Conservation (phyloP, 2,888 invertebrate genomes). For the Diaprepes abbreviatus region DNA sequence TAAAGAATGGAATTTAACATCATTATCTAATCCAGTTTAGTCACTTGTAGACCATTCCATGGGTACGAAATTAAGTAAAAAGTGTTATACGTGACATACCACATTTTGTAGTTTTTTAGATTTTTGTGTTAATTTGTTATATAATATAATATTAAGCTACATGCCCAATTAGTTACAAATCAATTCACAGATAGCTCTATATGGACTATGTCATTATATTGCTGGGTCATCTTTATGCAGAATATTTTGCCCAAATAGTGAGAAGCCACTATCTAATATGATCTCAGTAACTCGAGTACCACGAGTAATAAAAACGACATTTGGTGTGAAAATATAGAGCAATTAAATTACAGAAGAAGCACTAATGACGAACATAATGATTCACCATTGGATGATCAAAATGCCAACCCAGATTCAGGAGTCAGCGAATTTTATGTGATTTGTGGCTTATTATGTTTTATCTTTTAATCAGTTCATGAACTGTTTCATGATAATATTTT, state of each 20-base stretch:
- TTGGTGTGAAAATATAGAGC: constrained; percentile 2
- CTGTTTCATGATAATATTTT: neutral
- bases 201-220: neutral
- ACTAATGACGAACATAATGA: neutral
- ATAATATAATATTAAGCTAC: neutral
- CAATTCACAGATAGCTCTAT: no score
- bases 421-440: constrained; percentile 1
- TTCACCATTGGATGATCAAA: constrained; percentile 9
- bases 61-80: no score
- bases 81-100: no score
- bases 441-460: constrained; percentile 1
- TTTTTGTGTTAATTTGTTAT: neutral
- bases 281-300: no score
- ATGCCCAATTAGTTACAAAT: neutral
- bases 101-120: no score
- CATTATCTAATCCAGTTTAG: no score
- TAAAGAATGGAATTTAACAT: no score
- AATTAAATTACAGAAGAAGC: neutral
- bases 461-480: no score
- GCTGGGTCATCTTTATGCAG: neutral
- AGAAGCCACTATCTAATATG: neutral
- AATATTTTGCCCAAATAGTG: constrained; percentile 3
- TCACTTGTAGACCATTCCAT: no score
- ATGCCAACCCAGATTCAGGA: constrained; percentile 5
- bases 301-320: neutral